These are phyloP conservation scores for Coluber constrictor DNA, from an alignment of 2,797 vertebrate species.

Conservation along the genomic window DNA sequence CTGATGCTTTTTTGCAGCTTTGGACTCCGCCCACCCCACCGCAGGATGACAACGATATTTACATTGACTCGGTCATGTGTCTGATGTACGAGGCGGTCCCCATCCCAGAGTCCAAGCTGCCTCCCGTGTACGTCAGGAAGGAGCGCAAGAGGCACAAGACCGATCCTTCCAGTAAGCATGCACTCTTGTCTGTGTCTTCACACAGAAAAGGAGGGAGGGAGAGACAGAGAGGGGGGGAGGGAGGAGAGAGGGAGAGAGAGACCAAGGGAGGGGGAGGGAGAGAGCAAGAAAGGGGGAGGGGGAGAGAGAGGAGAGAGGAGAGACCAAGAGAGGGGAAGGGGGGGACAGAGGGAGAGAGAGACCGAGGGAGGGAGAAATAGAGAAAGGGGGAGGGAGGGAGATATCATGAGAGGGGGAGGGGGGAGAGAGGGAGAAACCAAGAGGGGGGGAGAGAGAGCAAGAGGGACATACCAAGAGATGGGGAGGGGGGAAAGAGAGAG, in stretches of 20 bases:
- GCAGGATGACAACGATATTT: slow-evolving; percentile 92
- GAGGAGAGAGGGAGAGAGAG: too few relatives aligned
- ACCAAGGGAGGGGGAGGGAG: rapidly evolving
- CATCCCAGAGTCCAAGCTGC: slow-evolving; percentile 87
- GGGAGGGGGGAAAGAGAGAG: too few relatives aligned
- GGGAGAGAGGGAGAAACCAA: not conserved
- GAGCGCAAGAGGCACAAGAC: slow-evolving; percentile 90
- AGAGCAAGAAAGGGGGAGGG: too few relatives aligned
- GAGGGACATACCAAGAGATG: not conserved
- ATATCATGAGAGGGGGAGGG: too few relatives aligned
- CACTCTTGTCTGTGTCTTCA: not conserved
- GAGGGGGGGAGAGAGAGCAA: too few relatives aligned
- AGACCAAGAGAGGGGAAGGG: too few relatives aligned
- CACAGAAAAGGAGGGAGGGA: rapidly evolving
- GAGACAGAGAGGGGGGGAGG: too few relatives aligned
- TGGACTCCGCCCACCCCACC: slow-evolving; percentile 94
- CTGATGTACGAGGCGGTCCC: slow-evolving; percentile 89
- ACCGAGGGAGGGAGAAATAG: rapidly evolving
- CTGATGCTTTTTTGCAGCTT: slow-evolving; percentile 69
- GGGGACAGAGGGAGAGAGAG: too few relatives aligned
- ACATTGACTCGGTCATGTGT: slow-evolving; percentile 92
- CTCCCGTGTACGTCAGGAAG: slow-evolving; percentile 87
- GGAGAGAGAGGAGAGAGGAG: too few relatives aligned
- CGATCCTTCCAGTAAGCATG: slow-evolving; percentile 79
- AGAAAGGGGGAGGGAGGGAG: too few relatives aligned